Evolutionary conservation across 2,888 invertebrate genomes (phyloP), one percentile per base, ranked within the genome.

Genomic region (Clitarchus hookeri): DNA sequence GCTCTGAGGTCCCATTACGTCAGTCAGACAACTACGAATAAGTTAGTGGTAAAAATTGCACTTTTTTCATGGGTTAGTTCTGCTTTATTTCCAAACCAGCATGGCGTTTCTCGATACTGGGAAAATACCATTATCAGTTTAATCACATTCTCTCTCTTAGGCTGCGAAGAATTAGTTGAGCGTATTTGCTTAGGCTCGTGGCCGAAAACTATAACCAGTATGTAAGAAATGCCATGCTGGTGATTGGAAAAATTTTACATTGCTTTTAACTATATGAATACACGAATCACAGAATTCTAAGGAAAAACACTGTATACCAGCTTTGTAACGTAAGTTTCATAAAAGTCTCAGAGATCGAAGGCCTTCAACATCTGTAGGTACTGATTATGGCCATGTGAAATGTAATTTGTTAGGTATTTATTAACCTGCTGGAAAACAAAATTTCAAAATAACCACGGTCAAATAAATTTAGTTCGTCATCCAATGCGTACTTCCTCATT

Each of bases 1-100:
- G 16, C 65, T 65, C 16, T 65, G n/a, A 65, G 65, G 65, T 65
- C 65, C 65, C 65, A 65, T 65, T 65, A 65, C 65, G 65, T n/a
- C 65, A 65, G 65, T 65, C 65, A n/a, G 65, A 65, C 65, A 23
- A n/a, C 65, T 82, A 82, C 44, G 36, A 82, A 82, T 82, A 82
- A 36, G 82, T 82, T 82, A 82, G 82, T 82, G 44, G 82, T 82
- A 82, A 82, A 36, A 44, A 82, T 82, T 82, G 82, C 82, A 82
- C 82, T 82, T 82, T 82, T 65, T 65, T 65, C 65, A 65, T 65
- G 65, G 65, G 65, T 65, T 65, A 65, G 65, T n/a, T 16, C 65
- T n/a, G 65, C 65, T 65, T 65, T 65, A 23, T n/a, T 65, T 65
- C 65, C 65, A 65, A 65, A 65, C 65, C 65, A 65, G n/a, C 65